phyloP scores from a whole-genome alignment of 37 sponge, comb jelly and placozoan genomes.

The Theonella swinhoei region DNA sequence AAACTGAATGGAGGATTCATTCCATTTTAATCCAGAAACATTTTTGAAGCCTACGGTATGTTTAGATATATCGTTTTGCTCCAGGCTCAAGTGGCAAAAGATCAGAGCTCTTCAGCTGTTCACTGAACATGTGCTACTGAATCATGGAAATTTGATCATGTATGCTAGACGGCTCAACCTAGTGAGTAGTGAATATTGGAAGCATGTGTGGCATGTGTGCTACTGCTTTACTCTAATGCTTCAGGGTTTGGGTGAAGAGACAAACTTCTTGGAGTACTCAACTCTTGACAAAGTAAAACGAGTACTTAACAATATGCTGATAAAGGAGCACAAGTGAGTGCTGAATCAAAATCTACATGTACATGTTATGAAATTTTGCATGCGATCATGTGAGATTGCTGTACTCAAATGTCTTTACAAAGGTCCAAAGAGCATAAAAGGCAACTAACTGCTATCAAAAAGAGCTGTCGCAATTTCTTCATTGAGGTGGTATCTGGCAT shows the following conservation, averaged over 20 bases:
- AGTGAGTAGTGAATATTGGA: too few relatives aligned
- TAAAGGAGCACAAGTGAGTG: neutral
- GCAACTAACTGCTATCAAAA: neutral
- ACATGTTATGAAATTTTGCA: too few relatives aligned
- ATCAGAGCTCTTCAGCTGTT: conserved; percentile 57
- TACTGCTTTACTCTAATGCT: too few relatives aligned
- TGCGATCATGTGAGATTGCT: neutral
- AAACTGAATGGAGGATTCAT: too few relatives aligned
- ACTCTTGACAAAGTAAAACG: conserved; percentile 4
- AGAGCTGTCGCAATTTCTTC: conserved; percentile 48
- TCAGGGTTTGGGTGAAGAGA: conserved; percentile 8
- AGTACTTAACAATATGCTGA: conserved; percentile 15
- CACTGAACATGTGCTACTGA: conserved; percentile 55
- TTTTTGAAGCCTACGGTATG: too few relatives aligned
- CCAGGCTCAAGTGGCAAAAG: conserved; percentile 55
- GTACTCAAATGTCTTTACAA: too few relatives aligned
- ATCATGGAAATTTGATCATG: conserved; percentile 9
- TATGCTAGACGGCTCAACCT: conserved; percentile 37
- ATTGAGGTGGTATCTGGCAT: conserved; percentile 64
- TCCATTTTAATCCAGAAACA: neutral
- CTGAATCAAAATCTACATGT: conserved; percentile 1
- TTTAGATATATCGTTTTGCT: too few relatives aligned
- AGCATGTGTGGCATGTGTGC: too few relatives aligned
- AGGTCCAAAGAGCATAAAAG: neutral
- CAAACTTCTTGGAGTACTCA: conserved; percentile 21